These are phyloP conservation scores for Vanacampus margaritifer DNA, from an alignment of 2,113 vertebrate species.

Conservation along the genomic window DNA sequence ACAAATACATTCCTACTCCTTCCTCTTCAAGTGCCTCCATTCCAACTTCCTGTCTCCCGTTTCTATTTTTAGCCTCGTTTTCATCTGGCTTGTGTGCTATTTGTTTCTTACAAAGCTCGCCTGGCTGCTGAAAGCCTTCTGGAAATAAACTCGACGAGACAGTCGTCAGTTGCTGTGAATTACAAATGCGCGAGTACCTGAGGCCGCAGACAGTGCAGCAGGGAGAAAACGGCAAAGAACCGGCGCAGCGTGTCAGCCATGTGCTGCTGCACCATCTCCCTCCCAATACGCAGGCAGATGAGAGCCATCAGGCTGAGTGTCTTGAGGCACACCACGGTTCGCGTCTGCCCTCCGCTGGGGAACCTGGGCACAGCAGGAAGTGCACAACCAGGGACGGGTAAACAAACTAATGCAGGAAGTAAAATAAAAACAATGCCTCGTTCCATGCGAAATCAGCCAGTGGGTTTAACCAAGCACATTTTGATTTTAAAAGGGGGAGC, in stretches of 20 bases:
- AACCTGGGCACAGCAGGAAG: constrained; percentile 75
- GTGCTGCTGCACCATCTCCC: constrained; percentile 97
- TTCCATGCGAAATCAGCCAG: too few relatives aligned
- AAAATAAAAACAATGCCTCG: background rate
- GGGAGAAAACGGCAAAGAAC: constrained; percentile 88
- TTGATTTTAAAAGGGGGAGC: too few relatives aligned
- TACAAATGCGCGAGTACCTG: constrained; percentile 72
- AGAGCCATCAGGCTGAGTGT: constrained; percentile 91
- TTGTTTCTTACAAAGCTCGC: constrained; percentile 7
- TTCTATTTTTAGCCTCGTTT: constrained; percentile 9
- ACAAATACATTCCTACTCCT: constrained; percentile 1
- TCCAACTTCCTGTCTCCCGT: background rate
- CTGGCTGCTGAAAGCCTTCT: constrained; percentile 14
- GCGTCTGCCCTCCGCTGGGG: constrained; percentile 89
- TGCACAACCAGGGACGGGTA: background rate
- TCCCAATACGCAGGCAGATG: constrained; percentile 92
- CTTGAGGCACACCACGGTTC: constrained; percentile 88
- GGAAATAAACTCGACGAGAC: constrained; percentile 11
- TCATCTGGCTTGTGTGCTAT: constrained; percentile 1
- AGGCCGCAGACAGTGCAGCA: constrained; percentile 78
- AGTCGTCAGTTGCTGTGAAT: background rate
- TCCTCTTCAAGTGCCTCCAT: background rate
- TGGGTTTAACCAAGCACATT: too few relatives aligned
- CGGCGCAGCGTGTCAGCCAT: constrained; percentile 82
- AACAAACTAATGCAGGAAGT: background rate